These are phyloP conservation scores for Diaprepes abbreviatus DNA, from an alignment of 2,888 invertebrate species.

Conservation along the genomic window DNA sequence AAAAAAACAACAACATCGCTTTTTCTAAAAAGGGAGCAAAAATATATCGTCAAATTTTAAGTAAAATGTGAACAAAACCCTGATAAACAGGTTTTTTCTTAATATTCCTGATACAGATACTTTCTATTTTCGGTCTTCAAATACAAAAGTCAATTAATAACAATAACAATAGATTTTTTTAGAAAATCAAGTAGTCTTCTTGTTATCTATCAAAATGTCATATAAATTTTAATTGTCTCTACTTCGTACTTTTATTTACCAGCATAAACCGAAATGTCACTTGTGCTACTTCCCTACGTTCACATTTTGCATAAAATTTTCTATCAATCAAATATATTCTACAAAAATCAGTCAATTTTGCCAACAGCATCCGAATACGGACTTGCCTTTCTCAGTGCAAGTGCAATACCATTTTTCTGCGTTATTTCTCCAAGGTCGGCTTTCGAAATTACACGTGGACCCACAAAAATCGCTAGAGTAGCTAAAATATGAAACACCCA, in stretches of 20 bases:
- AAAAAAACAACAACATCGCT: background rate
- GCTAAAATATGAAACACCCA: constrained; percentile 67
- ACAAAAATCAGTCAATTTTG: constrained; percentile 62
- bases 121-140: no score
- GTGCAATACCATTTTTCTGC: constrained; percentile 60
- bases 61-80: background rate
- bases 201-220: no score
- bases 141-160: no score
- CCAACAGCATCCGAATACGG: constrained; percentile 63
- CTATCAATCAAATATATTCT: background rate
- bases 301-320: background rate
- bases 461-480: constrained; percentile 60
- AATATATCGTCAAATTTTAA: background rate
- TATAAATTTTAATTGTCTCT: no score
- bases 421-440: constrained; percentile 39
- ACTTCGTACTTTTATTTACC: no score
- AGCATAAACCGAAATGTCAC: no score
- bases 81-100: no score
- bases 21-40: background rate
- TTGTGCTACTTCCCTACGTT: no score
- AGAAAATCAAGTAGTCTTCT: no score
- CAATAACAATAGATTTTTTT: no score
- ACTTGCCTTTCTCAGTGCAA: constrained; percentile 62
- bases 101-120: no score
- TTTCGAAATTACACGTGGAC: constrained; percentile 62